A percentile compares a stretch with the other conserved stretches of the same genome.
Conservation (phyloP, 2,797 vertebrate genomes). For the Anas flavirostris region DNA sequence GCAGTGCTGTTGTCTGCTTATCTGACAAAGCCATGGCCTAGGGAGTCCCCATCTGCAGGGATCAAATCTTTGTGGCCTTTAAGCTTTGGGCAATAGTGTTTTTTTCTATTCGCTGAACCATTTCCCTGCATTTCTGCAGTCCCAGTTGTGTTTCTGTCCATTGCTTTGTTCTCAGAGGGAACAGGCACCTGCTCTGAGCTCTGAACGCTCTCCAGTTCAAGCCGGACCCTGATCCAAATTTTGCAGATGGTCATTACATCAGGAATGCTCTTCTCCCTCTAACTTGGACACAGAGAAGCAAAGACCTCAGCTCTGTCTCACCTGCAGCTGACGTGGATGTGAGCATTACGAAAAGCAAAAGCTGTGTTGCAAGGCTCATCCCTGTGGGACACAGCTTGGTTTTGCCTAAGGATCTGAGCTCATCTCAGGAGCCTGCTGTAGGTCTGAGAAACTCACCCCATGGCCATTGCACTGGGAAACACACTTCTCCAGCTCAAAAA, state of each 20-base stretch:
- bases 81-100: background rate
- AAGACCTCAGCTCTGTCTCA: background rate
- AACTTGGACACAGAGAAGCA: fast-evolving
- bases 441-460: constrained; percentile 81
- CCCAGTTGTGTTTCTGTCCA: background rate
- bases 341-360: background rate
- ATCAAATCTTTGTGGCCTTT: background rate
- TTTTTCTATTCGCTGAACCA: background rate
- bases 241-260: background rate
- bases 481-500: constrained; percentile 86
- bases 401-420: background rate
- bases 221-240: background rate
- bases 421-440: background rate
- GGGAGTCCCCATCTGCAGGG: background rate
- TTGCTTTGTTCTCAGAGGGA: background rate
- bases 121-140: background rate
- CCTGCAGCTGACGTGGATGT: background rate
- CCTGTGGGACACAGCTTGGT: fast-evolving
- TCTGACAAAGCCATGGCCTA: background rate
- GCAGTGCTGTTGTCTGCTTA: background rate
- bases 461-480: constrained; percentile 84
- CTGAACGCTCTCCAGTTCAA: background rate
- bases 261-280: background rate
- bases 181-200: background rate
- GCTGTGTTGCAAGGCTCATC: background rate